These are phyloP conservation scores for Athalia rosae DNA, from an alignment of 2,888 invertebrate species.

Conservation along the genomic window DNA sequence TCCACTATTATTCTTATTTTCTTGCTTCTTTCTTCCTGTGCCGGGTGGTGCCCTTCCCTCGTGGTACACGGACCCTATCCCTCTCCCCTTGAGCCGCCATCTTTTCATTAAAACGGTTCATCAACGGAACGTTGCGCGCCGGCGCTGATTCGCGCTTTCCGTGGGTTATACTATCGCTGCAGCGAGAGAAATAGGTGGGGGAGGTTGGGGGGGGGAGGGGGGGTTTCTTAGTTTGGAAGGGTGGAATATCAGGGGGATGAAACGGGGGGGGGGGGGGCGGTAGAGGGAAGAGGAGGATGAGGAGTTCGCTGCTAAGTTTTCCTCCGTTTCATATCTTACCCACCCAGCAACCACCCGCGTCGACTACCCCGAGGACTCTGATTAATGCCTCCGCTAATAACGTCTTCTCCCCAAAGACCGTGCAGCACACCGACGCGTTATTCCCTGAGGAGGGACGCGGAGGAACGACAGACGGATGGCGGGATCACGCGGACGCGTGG, in stretches of 20 bases:
- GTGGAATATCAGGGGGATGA: conserved; percentile 43
- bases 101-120: conserved; percentile 72
- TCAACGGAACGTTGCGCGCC: conserved; percentile 60
- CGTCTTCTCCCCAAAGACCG: conserved; percentile 67
- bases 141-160: conserved; percentile 57
- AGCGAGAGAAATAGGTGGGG: too few relatives aligned
- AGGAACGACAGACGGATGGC: conserved; percentile 48
- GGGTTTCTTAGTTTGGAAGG: conserved; percentile 24
- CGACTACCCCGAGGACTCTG: conserved; percentile 60
- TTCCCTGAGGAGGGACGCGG: conserved; percentile 46
- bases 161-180: background rate
- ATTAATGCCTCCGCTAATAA: conserved; percentile 73
- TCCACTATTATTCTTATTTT: too few relatives aligned
- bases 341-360: conserved; percentile 46
- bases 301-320: conserved; percentile 28
- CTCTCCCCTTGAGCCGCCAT: conserved; percentile 62
- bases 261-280: conserved; percentile 11
- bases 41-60: background rate
- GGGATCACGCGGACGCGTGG: conserved; percentile 68
- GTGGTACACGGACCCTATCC: conserved; percentile 12
- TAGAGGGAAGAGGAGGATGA: background rate
- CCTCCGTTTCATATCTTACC: conserved; percentile 49
- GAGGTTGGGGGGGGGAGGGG: background rate
- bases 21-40: too few relatives aligned
- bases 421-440: conserved; percentile 9